phyloP scores from a whole-genome alignment of 2,113 vertebrate species.

The Callithrix jacchus region DNA sequence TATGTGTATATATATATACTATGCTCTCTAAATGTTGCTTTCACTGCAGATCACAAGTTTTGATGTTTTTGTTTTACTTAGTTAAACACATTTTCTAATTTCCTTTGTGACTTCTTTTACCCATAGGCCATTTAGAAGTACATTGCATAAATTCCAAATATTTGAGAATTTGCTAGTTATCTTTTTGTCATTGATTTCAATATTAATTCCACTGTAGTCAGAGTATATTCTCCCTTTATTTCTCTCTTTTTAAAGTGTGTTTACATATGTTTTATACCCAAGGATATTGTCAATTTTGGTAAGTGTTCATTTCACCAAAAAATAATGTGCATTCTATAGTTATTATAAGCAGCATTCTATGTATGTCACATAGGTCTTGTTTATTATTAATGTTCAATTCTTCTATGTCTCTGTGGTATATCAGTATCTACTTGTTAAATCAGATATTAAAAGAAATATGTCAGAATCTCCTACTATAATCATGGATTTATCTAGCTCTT shows the following conservation, averaged over 20 bases:
- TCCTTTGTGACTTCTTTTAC: neutral
- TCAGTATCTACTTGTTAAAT: neutral
- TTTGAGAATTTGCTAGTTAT: conserved; percentile 23
- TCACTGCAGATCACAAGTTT: neutral
- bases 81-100: conserved; percentile 12
- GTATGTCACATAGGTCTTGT: neutral
- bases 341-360: neutral
- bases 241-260: neutral
- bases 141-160: neutral
- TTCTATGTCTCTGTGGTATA: neutral
- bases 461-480: neutral
- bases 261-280: neutral
- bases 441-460: neutral
- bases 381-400: neutral
- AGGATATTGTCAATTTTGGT: neutral
- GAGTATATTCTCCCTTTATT: neutral
- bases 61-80: neutral
- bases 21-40: neutral
- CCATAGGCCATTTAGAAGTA: neutral
- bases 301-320: conserved; percentile 2
- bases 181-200: conserved; percentile 34
- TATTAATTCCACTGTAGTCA: neutral
- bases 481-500: neutral
- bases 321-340: neutral
- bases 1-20: too few relatives aligned